phyloP scores from a whole-genome alignment of 1,140 invertebrate species.

The Ceratosolen solmsi region DNA sequence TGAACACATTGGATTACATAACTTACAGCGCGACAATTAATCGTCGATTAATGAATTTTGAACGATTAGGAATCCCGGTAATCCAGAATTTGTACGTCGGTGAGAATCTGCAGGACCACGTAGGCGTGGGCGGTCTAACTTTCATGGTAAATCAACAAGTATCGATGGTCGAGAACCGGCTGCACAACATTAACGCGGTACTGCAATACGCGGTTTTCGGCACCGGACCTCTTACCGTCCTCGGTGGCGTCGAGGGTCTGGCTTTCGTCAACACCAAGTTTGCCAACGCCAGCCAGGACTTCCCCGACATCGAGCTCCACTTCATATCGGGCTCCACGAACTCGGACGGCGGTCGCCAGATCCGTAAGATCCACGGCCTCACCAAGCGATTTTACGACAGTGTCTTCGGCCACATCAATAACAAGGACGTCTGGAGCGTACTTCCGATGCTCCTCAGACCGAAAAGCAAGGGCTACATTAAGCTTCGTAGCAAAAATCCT shows the following conservation, averaged over 20 bases:
- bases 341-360: slow-evolving; percentile 87
- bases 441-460: slow-evolving; percentile 89
- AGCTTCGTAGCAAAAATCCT: slow-evolving; percentile 87
- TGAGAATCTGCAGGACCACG: slow-evolving; percentile 91
- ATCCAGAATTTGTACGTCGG: slow-evolving; percentile 85
- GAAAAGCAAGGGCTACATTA: slow-evolving; percentile 85
- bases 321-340: slow-evolving; percentile 93
- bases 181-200: slow-evolving; percentile 84
- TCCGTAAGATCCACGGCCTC: slow-evolving; percentile 86
- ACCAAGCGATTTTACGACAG: slow-evolving; percentile 82
- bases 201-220: slow-evolving; percentile 85
- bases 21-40: too few species aligned
- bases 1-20: too few species aligned
- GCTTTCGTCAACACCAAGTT: slow-evolving; percentile 94
- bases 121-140: slow-evolving; percentile 87
- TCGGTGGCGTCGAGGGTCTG: slow-evolving; percentile 92
- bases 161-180: slow-evolving; percentile 84
- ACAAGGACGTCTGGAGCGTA: slow-evolving; percentile 88
- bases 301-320: slow-evolving; percentile 93
- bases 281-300: slow-evolving; percentile 86
- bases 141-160: slow-evolving; percentile 86
- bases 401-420: slow-evolving; percentile 83
- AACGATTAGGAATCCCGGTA: slow-evolving; percentile 76
- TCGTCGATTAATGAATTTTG: slow-evolving; percentile 12
- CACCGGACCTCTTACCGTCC: slow-evolving; percentile 87